Evolutionary conservation across 2,113 vertebrate genomes (phyloP).

Genomic region (Bos taurus): ARS-UCD2.0 NC_037345.1:27585501-27586000

Average conservation of each 20-base stretch:
- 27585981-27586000: background rate
- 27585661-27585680: background rate
- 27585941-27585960: background rate
- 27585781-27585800: background rate
- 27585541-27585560: background rate
- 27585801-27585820: background rate
- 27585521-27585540: background rate
- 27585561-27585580: background rate
- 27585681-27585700: background rate
- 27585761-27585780: background rate
- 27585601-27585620: background rate
- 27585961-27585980: background rate
- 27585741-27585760: background rate
- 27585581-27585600: background rate
- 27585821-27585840: background rate
- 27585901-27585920: background rate
- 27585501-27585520: background rate
- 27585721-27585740: background rate
- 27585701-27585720: background rate
- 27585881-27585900: background rate
- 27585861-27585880: background rate
- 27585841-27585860: background rate
- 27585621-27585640: background rate
- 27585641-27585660: background rate
- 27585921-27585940: background rate